Evolutionary conservation across 2,113 vertebrate genomes (phyloP).

Genomic region (Rutilus rutilus): DNA sequence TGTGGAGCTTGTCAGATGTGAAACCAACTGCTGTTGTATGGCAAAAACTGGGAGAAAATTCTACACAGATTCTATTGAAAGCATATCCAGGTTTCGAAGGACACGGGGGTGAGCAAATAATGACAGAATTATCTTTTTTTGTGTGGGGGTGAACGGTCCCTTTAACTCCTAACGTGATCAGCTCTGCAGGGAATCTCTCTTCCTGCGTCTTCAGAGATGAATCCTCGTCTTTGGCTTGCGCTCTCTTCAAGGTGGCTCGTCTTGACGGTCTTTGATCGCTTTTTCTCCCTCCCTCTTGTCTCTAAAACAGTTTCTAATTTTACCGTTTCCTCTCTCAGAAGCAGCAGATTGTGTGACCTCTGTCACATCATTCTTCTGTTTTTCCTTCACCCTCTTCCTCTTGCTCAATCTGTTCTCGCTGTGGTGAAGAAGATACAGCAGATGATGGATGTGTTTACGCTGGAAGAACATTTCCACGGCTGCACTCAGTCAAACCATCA

Average conservation of each 20-base stretch:
- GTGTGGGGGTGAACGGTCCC: not conserved
- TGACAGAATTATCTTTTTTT: not conserved
- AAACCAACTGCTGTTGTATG: not conserved
- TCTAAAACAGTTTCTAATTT: conserved; percentile 32
- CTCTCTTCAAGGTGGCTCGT: conserved; percentile 35
- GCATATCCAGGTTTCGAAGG: not conserved
- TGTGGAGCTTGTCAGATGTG: not conserved
- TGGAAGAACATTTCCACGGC: not conserved
- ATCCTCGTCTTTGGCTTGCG: not conserved
- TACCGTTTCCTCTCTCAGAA: conserved; percentile 18
- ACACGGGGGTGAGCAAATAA: not conserved
- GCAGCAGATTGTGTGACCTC: conserved; percentile 41
- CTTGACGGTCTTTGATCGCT: conserved; percentile 21
- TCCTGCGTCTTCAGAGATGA: not conserved
- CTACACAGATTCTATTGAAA: not conserved
- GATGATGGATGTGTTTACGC: conserved; percentile 36
- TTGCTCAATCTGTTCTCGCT: conserved; percentile 38
- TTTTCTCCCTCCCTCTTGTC: conserved; percentile 21
- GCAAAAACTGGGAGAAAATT: not conserved
- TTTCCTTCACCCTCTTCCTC: conserved; percentile 30
- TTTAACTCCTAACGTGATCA: not conserved
- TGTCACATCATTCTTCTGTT: conserved; percentile 37
- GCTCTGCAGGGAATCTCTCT: conserved; percentile 2
- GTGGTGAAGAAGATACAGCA: not conserved
- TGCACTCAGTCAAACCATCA: conserved; percentile 19